phyloP scores from a whole-genome alignment of 1,140 invertebrate genomes.

The Argopecten irradians region DNA sequence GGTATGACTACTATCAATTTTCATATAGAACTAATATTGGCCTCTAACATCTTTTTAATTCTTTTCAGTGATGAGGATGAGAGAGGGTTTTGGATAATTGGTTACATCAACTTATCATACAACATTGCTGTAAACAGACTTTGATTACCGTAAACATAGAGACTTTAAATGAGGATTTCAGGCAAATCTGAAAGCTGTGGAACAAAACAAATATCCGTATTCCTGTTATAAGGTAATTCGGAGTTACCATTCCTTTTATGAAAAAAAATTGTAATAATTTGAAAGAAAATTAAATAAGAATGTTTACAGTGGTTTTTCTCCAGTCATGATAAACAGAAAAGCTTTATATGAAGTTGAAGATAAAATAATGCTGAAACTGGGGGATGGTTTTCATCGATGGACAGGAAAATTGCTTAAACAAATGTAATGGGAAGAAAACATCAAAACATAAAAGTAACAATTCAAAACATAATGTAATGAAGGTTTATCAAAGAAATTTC shows the following conservation, averaged over 20 bases:
- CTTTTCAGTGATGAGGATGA: no score
- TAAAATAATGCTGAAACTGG: not conserved
- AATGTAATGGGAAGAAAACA: not conserved
- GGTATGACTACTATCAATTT: no score
- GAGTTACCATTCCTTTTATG: no score
- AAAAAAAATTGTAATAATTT: no score
- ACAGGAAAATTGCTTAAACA: no score
- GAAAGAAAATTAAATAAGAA: no score
- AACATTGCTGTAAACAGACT: no score
- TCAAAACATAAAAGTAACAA: not conserved
- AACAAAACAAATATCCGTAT: not conserved
- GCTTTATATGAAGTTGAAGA: not conserved
- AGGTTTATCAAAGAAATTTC: not conserved
- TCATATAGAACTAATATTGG: no score
- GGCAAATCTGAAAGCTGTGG: not conserved
- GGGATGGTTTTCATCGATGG: not conserved
- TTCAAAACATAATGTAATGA: not conserved
- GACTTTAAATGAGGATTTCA: not conserved
- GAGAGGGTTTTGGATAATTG: no score
- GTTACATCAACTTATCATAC: no score
- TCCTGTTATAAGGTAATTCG: not conserved
- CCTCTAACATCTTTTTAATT: no score
- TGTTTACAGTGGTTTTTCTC: not conserved
- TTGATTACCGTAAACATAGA: not conserved
- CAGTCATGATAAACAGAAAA: not conserved